A percentile compares a stretch with the other conserved stretches of the same genome.
Conservation (phyloP, 2,888 invertebrate genomes). For the Ichneumoninae sp. region DNA sequence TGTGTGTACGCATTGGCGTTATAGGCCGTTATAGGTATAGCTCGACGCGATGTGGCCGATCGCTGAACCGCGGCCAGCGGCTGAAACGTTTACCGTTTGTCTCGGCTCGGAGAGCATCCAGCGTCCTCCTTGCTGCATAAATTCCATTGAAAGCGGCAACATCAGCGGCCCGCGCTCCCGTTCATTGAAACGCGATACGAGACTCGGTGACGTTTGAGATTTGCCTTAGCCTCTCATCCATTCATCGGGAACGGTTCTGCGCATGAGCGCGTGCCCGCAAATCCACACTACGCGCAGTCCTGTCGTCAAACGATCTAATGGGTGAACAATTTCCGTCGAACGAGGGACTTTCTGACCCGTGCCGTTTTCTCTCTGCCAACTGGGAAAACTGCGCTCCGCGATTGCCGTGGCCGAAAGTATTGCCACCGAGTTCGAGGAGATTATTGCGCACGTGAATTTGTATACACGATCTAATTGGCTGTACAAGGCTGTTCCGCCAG, state of each 20-base stretch:
- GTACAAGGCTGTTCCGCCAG: constrained; percentile 60
- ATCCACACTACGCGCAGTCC: constrained; percentile 25
- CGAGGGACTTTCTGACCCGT: constrained; percentile 20
- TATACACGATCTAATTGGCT: constrained; percentile 66
- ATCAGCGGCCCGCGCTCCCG: constrained; percentile 20
- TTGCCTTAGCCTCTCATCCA: constrained; percentile 52
- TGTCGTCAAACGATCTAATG: constrained; percentile 71
- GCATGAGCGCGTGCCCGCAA: constrained; percentile 33
- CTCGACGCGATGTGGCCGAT: background rate
- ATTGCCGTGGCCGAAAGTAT: constrained; percentile 17
- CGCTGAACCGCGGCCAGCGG: background rate
- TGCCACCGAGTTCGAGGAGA: constrained; percentile 45
- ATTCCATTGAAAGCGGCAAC: constrained; percentile 47
- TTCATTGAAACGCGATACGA: constrained; percentile 61
- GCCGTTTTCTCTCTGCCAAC: constrained; percentile 28
- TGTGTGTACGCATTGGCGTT: background rate
- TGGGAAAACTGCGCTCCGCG: constrained; percentile 3
- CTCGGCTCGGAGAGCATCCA: constrained; percentile 17
- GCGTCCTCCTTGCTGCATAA: constrained; percentile 39
- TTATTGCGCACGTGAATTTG: constrained; percentile 58
- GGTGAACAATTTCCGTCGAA: constrained; percentile 57
- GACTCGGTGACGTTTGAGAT: constrained; percentile 50
- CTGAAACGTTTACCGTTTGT: background rate
- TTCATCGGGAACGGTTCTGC: constrained; percentile 60
- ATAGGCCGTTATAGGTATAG: background rate